Evolutionary conservation across 2,797 vertebrate species (phyloP), one percentile per base, ranked within the genome.

Genomic region (Crocodylus rhombifer): DNA sequence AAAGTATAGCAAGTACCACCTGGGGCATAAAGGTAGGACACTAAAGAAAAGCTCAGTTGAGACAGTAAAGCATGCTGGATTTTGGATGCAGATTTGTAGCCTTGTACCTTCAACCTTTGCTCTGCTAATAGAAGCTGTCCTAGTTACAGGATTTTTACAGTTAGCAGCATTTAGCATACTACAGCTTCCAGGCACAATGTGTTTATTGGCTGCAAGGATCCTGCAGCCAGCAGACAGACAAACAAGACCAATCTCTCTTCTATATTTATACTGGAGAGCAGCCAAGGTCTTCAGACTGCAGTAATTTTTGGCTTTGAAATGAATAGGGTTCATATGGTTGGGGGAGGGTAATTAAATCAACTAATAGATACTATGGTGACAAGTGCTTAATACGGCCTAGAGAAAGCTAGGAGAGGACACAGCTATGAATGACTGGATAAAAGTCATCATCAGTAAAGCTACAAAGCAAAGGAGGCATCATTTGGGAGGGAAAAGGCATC

Each of bases 1-100:
- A 7, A 14, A 36, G 67, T 42, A 23, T 33, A 23, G 67, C 67
- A 42, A 33, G 21, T 36, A 42, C 67, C 30, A 69, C 17, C 11
- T 33, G 65, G 30, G 36, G 33, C 7, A 30, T 69, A 21, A 69
- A 17, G 30, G 65, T 20, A 20, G 65, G 30, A 67, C 18, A 33
- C 21, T 36, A 30, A 69, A 30, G 33, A 69, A 10, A 69, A 69
- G 30, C 6, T 17, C 30, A 33, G 30, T 30, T 20, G 20, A 20
- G 30, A 25, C 76, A 67, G 30, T 62, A 86, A 93, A 90, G 83
- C 89, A 57, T 79, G 71, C 81, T 88, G 80, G 67, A 9, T 63
- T 62, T 84, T 88, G 75, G 23, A 74, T 28, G 28, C 65, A 71
- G 75, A 30, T 26, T 63, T 36, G 21, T 82, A 73, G 65, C 69